phyloP scores from a whole-genome alignment of 2,888 invertebrate species.

The Bedellia somnulentella region DNA sequence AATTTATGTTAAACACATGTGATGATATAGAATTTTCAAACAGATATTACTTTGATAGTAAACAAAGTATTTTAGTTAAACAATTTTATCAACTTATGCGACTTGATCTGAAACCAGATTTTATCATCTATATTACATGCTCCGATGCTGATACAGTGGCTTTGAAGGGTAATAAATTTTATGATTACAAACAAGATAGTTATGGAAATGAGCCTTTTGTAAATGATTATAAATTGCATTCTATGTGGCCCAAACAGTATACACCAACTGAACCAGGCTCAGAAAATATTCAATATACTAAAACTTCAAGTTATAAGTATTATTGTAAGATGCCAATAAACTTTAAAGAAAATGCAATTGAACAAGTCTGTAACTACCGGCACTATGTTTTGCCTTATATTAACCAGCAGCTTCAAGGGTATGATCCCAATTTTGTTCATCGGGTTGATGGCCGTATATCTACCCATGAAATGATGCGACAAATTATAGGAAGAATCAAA shows the following conservation, averaged over 20 bases:
- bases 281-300: too few relatives aligned
- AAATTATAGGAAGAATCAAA: conserved; percentile 38
- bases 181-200: too few relatives aligned
- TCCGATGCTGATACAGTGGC: conserved; percentile 53
- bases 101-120: conserved; percentile 33
- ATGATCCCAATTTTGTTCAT: conserved; percentile 56
- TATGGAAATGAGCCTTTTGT: too few relatives aligned
- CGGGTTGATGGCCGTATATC: conserved; percentile 61
- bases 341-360: conserved; percentile 32
- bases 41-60: conserved; percentile 20
- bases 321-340: conserved; percentile 46
- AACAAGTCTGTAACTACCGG: conserved; percentile 55
- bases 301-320: too few relatives aligned
- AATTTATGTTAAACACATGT: conserved; percentile 30
- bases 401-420: conserved; percentile 49
- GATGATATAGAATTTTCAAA: conserved; percentile 18
- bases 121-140: conserved; percentile 60
- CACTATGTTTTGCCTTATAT: conserved; percentile 37
- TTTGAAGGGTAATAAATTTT: not conserved
- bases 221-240: too few relatives aligned
- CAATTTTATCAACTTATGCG: conserved; percentile 31
- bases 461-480: conserved; percentile 44
- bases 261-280: too few relatives aligned
- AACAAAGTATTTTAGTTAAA: conserved; percentile 20
- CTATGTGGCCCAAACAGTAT: too few relatives aligned